Evolutionary conservation across 2,888 invertebrate genomes (phyloP), one percentile per base, ranked within the genome.

Genomic region (Drosophila meridionalis): DNA sequence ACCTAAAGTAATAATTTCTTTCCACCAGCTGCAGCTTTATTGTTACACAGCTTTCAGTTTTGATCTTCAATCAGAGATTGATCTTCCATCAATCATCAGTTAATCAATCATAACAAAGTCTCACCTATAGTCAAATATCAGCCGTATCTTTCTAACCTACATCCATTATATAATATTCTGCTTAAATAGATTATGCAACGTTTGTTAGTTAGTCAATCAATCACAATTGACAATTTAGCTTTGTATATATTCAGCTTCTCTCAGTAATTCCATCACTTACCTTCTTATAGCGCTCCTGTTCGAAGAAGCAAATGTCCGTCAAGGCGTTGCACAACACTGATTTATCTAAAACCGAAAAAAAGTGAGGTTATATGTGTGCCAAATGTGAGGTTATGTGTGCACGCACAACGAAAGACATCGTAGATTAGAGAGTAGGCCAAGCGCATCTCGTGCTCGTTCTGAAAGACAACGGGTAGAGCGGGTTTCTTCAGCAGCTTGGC

Each of bases 371-470:
- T 0, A 3, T 32, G 4, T 11, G 1, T 2, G 20, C 4, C 9
- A 14, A 55, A 2, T 12, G 6, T 53, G 12, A 38, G 59, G 34
- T 59, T 58, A 66, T 26, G 6, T 11, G 0, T 1, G 34, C 11
- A 50, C 94, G 92, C 87, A 95, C 95, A 95, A 78, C 95, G 92
- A 52, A 94, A 93, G 11, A 94, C 94, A 82, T 95, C 95, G 86
- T 94, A 95, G 60, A 94, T 94, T 6, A 95, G 90, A 0, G 94
- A 94, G 60, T 94, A 94, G 3, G 94, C 94, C 75, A 94, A 89
- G 47, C 94, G 88, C 94, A 94, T 94, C 81, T 95, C 94, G 4
- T 94, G 94, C 71, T 94, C 94, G 83, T 94, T 94, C 2, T 83
- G 70, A 48, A 92, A 92, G 9, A 60, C 52, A 3, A 92, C 91